Evolutionary conservation across 2,797 vertebrate species (phyloP), one percentile per base, ranked within the genome.

Genomic region (Vespertilio murinus): DNA sequence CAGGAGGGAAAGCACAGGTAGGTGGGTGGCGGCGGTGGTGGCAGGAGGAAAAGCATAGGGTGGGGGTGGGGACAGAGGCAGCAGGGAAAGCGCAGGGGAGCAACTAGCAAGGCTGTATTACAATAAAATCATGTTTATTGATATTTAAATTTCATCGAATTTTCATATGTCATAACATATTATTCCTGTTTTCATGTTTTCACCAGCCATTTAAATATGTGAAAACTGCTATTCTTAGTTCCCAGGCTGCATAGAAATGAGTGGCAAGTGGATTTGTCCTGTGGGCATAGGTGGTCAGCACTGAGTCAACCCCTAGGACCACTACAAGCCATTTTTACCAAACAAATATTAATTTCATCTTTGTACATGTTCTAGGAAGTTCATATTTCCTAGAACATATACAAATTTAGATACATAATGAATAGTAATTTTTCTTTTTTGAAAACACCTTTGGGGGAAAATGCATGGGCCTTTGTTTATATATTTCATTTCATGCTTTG

Each of bases 61-160:
- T n/a, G n/a, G n/a, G n/a, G n/a, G n/a, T n/a, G n/a, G n/a, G n/a
- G n/a, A n/a, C n/a, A n/a, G n/a, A n/a, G n/a, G n/a, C n/a, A n/a
- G n/a, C n/a, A n/a, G n/a, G n/a, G n/a, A n/a, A n/a, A n/a, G n/a
- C n/a, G n/a, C n/a, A n/a, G n/a, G n/a, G n/a, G n/a, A n/a, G n/a
- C n/a, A n/a, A n/a, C 5, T 22, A 82, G 13, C 22, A 30, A 33
- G 18, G 6, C 22, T 71, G 9, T 47, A 38, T 75, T 77, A 64
- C 35, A 70, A 54, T 56, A 65, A 69, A 92, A 73, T 22, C 4
- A 30, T 85, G 33, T 45, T 81, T 71, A 56, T 47, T 82, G 25
- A 78, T 82, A 92, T 69, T 90, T 77, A 17, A 90, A 82, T 77
- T 81, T 91, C 38, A n/a, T 65, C 42, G 64, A 91, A 35, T 67